Evolutionary conservation across 2,113 vertebrate genomes (phyloP).

Genomic region (Suricata suricatta): DNA sequence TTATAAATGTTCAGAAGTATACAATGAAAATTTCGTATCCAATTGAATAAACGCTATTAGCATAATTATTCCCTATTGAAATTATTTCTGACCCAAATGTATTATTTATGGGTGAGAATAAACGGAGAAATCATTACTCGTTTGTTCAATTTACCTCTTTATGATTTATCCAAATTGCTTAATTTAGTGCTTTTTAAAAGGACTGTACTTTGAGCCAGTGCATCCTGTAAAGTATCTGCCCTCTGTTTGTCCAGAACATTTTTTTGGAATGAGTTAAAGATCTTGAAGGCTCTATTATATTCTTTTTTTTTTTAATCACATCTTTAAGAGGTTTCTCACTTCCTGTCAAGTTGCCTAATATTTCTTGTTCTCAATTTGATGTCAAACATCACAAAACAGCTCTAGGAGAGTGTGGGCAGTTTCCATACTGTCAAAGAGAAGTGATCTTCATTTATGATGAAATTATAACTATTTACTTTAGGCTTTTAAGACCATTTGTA

Average conservation of each 20-base stretch:
- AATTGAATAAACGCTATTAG: not conserved
- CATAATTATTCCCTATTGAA: constrained; percentile 41
- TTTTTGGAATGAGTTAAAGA: constrained; percentile 50
- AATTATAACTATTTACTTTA: not conserved
- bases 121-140: not conserved
- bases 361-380: not conserved
- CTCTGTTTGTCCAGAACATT: not conserved
- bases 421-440: not conserved
- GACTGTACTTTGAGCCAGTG: not conserved
- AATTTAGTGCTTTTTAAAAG: constrained; percentile 20
- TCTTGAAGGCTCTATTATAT: constrained; percentile 36
- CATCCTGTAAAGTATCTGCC: not conserved
- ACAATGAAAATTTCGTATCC: not conserved
- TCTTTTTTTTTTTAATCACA: not conserved
- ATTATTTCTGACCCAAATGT: constrained; percentile 19
- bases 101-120: constrained; percentile 20
- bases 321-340: constrained; percentile 39
- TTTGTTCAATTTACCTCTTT: constrained; percentile 37
- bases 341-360: not conserved
- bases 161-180: constrained; percentile 32
- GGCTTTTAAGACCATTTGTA: not conserved
- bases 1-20: not conserved
- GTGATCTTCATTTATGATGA: not conserved
- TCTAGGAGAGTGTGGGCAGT: not conserved
- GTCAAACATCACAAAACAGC: not conserved